A percentile compares a stretch with the other conserved stretches of the same genome.
These are phyloP conservation scores for Empis stercorea DNA, from an alignment of 2,888 invertebrate species.

Conservation along the genomic window DNA sequence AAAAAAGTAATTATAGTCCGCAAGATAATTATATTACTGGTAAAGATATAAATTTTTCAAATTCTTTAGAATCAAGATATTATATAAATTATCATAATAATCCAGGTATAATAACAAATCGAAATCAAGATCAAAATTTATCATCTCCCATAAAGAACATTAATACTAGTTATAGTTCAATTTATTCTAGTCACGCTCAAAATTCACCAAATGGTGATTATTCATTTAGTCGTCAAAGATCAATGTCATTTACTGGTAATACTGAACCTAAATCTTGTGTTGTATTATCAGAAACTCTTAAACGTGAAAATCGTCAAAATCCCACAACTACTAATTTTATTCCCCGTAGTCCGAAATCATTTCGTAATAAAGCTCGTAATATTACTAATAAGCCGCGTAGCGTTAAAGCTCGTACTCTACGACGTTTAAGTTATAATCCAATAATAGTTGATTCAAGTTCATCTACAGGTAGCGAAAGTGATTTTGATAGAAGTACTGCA, in stretches of 20 bases:
- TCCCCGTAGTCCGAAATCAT: constrained; percentile 15
- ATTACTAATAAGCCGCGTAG: constrained; percentile 33
- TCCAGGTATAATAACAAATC: constrained; percentile 14
- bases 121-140: constrained; percentile 11
- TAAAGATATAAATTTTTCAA: constrained; percentile 10
- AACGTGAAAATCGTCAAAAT: constrained; percentile 16
- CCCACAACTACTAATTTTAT: constrained; percentile 10
- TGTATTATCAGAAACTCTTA: constrained; percentile 23
- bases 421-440: constrained; percentile 45
- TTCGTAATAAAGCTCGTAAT: constrained; percentile 15
- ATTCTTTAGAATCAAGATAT: constrained; percentile 18
- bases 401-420: constrained; percentile 41
- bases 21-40: constrained; percentile 29
- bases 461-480: constrained; percentile 41
- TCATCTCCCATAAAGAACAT: constrained; percentile 29
- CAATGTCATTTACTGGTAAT: constrained; percentile 41
- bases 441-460: constrained; percentile 41
- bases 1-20: constrained; percentile 35
- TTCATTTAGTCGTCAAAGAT: constrained; percentile 32
- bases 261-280: constrained; percentile 29
- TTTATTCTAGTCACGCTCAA: constrained; percentile 19
- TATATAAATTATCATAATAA: constrained; percentile 23
- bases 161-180: constrained; percentile 26
- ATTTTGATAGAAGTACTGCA: constrained; percentile 35
- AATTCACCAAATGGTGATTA: constrained; percentile 17